phyloP scores from a whole-genome alignment of 2,797 vertebrate species.

The Tapera naevia region DNA sequence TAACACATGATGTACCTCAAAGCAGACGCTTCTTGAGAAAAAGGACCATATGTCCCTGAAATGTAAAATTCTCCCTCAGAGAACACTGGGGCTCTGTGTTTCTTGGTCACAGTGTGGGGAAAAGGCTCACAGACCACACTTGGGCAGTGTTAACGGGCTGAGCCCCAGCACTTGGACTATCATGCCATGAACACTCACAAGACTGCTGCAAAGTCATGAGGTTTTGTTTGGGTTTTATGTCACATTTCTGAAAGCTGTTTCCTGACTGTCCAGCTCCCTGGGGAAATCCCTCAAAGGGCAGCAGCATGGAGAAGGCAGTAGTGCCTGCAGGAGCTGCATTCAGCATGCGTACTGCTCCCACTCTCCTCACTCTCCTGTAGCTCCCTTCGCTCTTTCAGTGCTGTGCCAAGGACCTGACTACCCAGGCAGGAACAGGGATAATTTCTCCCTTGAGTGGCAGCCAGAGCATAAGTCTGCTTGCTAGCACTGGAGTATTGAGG shows the following conservation, averaged over 20 bases:
- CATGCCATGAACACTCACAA: background rate
- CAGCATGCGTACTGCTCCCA: fast-evolving
- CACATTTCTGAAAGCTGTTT: background rate
- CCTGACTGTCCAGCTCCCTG: fast-evolving
- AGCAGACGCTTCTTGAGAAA: background rate
- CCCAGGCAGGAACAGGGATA: background rate
- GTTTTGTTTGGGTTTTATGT: background rate
- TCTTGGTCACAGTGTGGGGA: background rate
- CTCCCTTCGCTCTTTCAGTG: background rate
- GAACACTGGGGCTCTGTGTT: background rate
- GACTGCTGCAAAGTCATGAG: background rate
- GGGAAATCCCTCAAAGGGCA: background rate
- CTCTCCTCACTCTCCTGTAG: background rate
- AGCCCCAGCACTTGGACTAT: background rate
- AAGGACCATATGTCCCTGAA: fast-evolving
- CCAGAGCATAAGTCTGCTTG: background rate
- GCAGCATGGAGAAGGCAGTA: background rate
- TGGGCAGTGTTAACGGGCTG: too few species aligned
- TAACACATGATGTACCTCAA: background rate
- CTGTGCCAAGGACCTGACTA: background rate
- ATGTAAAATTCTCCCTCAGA: background rate
- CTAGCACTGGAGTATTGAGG: background rate
- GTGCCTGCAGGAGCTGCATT: background rate
- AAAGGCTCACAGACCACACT: background rate
- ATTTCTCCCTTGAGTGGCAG: background rate